Evolutionary conservation across 2,797 vertebrate genomes (phyloP), one percentile per base, ranked within the genome.

Genomic region (Enteromius mattozi): DNA sequence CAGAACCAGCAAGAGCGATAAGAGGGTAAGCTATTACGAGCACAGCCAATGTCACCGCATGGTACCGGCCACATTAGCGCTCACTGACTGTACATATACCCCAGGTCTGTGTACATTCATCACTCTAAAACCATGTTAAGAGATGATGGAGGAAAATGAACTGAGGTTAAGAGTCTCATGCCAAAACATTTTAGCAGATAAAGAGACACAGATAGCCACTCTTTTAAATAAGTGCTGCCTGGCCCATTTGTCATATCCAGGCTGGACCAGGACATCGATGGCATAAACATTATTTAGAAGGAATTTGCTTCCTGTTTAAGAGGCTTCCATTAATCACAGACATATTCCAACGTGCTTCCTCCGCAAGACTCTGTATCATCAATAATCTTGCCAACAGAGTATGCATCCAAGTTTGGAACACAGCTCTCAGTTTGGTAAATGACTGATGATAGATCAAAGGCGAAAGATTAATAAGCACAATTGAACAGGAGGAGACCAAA

Each of bases 321-420:
- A 74, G 77, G 70, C 49, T 76, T 81, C 79, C 89, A 91, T 90
- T 90, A 90, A 89, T 89, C 88, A 90, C 49, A 80, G 45, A 66
- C 80, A 79, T 49, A 56, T 88, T 83, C 37, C 35, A 76, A 81
- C 66, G 17, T 47, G 81, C 78, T 82, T 83, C 81, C 78, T 79
- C 83, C n/a, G 61, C 74, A 78, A 51, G 71, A 61, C 63, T 63
- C 27, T 5, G 40, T 35, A 78, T 85, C 87, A 85, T 88, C 86
- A 86, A 89, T 88, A 80, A 88, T 82, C 76, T 85, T 66, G 17
- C 80, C 75, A 85, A 74, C 82, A 59, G 83, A 82, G 61, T 56
- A 49, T 40, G 66, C 79, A 33, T 86, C 74, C 80, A 72, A 87
- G 86, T 86, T 72, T 84, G 74, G 87, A 89, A 81, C 85, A 75